Evolutionary conservation across 2,888 invertebrate species (phyloP).

Genomic region (Lithophane semibrunnea): DNA sequence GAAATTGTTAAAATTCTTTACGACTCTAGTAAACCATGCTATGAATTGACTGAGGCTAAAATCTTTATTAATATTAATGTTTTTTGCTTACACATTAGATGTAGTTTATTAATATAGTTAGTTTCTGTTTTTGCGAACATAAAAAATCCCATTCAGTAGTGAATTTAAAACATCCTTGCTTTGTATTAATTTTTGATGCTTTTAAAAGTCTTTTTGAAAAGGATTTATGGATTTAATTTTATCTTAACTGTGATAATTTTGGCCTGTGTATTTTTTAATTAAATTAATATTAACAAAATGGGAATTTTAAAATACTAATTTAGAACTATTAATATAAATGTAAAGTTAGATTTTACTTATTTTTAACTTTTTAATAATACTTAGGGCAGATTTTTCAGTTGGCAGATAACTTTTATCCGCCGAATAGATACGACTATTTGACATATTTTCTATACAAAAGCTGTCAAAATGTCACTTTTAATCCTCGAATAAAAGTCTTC

Average conservation of each 20-base stretch:
- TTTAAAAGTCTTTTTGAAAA: conserved; percentile 2
- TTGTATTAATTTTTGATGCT: background rate
- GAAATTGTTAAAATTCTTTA: background rate
- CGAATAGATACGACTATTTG: background rate
- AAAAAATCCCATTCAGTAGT: conserved; percentile 10
- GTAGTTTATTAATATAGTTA: background rate
- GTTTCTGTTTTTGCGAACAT: background rate
- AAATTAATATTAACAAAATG: conserved; percentile 28
- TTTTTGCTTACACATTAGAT: background rate
- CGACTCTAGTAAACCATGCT: background rate
- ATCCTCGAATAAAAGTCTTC: background rate
- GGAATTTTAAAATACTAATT: conserved; percentile 31
- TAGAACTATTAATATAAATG: conserved; percentile 4
- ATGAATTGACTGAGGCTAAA: conserved; percentile 22
- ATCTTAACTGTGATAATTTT: conserved; percentile 48
- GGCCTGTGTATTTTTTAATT: conserved; percentile 28
- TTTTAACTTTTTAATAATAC: background rate
- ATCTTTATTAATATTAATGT: background rate
- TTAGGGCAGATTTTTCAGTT: background rate
- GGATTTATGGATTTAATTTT: conserved; percentile 11
- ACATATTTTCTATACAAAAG: background rate
- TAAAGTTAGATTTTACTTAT: conserved; percentile 10
- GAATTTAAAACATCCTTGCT: background rate
- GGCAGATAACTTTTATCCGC: background rate
- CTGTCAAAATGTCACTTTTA: background rate